phyloP scores from a whole-genome alignment of 2,888 invertebrate genomes.

The Pheosia gnoma region DNA sequence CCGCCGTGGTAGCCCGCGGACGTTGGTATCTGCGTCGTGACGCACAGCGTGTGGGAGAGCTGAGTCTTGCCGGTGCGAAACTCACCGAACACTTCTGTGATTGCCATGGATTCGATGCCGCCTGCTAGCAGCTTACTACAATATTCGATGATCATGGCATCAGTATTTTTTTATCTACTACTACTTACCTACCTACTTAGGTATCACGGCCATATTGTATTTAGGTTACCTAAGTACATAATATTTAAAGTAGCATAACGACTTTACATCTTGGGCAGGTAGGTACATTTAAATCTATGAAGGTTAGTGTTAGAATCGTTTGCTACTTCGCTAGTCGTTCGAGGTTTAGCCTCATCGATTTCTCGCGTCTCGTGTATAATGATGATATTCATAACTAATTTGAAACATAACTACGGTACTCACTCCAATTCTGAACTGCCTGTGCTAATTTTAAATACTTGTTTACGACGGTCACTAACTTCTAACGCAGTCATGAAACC shows the following conservation, averaged over 20 bases:
- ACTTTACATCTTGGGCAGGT: too few relatives aligned
- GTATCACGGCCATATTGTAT: too few relatives aligned
- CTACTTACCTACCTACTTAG: too few relatives aligned
- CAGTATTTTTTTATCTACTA: too few relatives aligned
- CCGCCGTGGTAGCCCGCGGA: conserved; percentile 88
- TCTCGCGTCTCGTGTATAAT: too few relatives aligned
- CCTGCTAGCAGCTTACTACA: conserved; percentile 89
- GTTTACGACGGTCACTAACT: conserved; percentile 88
- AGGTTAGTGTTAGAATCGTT: too few relatives aligned
- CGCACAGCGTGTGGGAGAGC: conserved; percentile 90
- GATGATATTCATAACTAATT: too few relatives aligned
- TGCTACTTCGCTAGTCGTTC: too few relatives aligned
- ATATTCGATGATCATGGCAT: conserved; percentile 19
- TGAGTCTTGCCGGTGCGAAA: conserved; percentile 93
- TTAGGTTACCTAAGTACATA: too few relatives aligned
- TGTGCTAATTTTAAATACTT: conserved; percentile 88
- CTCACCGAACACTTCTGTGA: conserved; percentile 93
- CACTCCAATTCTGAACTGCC: conserved; percentile 89
- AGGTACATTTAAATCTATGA: too few relatives aligned
- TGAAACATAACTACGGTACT: conserved; percentile 50
- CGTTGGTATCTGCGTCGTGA: conserved; percentile 90
- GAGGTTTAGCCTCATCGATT: too few relatives aligned
- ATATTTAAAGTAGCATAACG: too few relatives aligned
- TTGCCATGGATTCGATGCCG: conserved; percentile 92
- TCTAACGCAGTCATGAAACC: conserved; percentile 90